Evolutionary conservation across 2,113 vertebrate species (phyloP).

Genomic region (Herpetotheres cachinnans): DNA sequence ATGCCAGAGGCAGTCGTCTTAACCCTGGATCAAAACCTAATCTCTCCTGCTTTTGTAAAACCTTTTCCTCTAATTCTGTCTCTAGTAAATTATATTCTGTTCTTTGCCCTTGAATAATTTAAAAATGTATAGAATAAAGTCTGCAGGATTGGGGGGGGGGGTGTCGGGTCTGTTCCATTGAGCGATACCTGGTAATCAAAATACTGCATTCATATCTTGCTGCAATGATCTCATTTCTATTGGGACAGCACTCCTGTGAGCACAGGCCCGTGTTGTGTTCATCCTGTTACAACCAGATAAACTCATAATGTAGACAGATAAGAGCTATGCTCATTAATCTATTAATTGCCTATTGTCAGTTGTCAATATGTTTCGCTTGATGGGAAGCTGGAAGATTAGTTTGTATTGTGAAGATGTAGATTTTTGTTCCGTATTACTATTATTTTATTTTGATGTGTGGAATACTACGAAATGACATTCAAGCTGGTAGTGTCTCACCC

Average conservation of each 20-base stretch:
- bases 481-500: not conserved
- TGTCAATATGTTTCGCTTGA: constrained; percentile 66
- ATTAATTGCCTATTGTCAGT: constrained; percentile 72
- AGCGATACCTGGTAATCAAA: constrained; percentile 66
- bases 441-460: constrained; percentile 31
- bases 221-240: constrained; percentile 65
- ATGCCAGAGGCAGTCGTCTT: not conserved
- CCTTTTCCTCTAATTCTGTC: constrained; percentile 29
- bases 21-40: constrained; percentile 61
- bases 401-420: constrained; percentile 55
- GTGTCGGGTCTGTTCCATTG: not conserved
- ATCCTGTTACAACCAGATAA: constrained; percentile 72
- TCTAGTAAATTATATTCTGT: constrained; percentile 56
- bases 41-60: constrained; percentile 41
- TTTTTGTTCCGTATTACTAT: constrained; percentile 22
- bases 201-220: constrained; percentile 51
- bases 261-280: constrained; percentile 41
- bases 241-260: constrained; percentile 57
- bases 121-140: constrained; percentile 48
- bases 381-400: constrained; percentile 54
- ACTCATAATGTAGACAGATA: constrained; percentile 68
- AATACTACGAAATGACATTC: not conserved
- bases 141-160: no score
- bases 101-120: constrained; percentile 67
- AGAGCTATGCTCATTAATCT: constrained; percentile 69